Base-by-base conservation (phyloP, 2,888 invertebrate species). In the Gastracanthus pulcherrimus region DNA sequence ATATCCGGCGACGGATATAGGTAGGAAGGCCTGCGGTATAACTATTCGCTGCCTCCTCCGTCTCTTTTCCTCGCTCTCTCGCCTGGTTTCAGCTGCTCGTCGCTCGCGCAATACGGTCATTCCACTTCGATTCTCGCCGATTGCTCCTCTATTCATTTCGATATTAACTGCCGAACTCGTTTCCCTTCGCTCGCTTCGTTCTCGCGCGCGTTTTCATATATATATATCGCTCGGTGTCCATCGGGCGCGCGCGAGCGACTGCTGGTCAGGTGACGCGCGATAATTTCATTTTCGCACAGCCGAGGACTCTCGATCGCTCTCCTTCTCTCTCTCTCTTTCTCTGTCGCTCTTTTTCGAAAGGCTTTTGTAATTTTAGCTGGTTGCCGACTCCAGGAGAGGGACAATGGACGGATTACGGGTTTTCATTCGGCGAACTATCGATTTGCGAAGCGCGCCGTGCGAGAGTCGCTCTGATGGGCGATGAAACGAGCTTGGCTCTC, bases 61-160 rank as follows among this genome's bases (percentile, higher is more conserved):
- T 67, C 36, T n/a, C 45, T 55, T 62, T 66, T 36, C n/a, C n/a
- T n/a, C n/a, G n/a, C n/a, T n/a, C n/a, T n/a, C 26, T 29, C 26
- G 34, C n/a, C 51, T 38, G 29, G 16, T 26, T 19, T 29, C 11
- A 13, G 76, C 85, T 78, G 23, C 16, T n/a, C 16, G 16, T 31
- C 34, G 34, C 34, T n/a, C 19, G 36, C 34, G 36, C 88, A 88
- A 89, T 89, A 87, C 89, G 89, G 88, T 89, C 87, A 88, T 88
- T 89, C 87, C 86, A 87, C 86, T 89, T 88, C 87, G 87, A 87
- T 90, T 89, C 87, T 83, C 85, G 84, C 83, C 85, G 89, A 89
- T 88, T 89, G 87, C 87, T 87, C 85, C 82, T 83, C 84, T 85
- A 87, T 89, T 88, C 87, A 86, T 81, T 85, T 75, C 80, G 83